Conservation (phyloP, 2,113 vertebrate species). For the Rhynchomys soricoides region DNA sequence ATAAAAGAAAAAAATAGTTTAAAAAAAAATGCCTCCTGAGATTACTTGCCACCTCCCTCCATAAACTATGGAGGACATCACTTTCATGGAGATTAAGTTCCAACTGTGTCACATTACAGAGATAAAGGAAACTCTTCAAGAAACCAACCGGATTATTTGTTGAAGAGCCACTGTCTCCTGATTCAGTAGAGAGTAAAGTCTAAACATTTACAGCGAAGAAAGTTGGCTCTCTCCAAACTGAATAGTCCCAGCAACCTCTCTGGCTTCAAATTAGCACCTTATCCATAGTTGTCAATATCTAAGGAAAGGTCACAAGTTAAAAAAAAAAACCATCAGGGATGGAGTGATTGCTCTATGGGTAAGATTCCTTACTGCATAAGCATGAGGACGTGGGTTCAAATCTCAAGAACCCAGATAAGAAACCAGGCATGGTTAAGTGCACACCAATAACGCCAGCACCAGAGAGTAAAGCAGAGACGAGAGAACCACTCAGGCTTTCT, state of each 20-base stretch:
- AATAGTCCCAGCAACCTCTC: not conserved
- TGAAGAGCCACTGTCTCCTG: not conserved
- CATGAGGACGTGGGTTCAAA: not conserved
- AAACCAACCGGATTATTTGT: not conserved
- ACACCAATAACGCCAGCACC: not conserved
- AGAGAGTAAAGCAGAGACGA: not conserved
- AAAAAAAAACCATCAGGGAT: not conserved
- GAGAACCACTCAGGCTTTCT: not conserved
- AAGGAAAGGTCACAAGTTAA: conserved; percentile 14
- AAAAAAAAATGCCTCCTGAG: no score
- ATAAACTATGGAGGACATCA: not conserved
- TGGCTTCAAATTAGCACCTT: conserved; percentile 9
- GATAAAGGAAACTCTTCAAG: not conserved
- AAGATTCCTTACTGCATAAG: not conserved
- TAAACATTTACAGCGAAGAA: not conserved
- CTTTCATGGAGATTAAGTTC: not conserved
- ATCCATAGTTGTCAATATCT: not conserved
- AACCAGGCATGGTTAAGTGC: not conserved
- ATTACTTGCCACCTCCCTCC: not conserved
- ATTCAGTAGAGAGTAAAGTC: not conserved
- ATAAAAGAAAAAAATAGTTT: no score
- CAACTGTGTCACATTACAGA: not conserved
- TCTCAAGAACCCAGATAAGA: not conserved
- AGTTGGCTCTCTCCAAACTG: not conserved
- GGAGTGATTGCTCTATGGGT: not conserved